Evolutionary conservation across 2,888 invertebrate genomes (phyloP), one percentile per base, ranked within the genome.

Genomic region (Lordiphosa andalusiaca): DNA sequence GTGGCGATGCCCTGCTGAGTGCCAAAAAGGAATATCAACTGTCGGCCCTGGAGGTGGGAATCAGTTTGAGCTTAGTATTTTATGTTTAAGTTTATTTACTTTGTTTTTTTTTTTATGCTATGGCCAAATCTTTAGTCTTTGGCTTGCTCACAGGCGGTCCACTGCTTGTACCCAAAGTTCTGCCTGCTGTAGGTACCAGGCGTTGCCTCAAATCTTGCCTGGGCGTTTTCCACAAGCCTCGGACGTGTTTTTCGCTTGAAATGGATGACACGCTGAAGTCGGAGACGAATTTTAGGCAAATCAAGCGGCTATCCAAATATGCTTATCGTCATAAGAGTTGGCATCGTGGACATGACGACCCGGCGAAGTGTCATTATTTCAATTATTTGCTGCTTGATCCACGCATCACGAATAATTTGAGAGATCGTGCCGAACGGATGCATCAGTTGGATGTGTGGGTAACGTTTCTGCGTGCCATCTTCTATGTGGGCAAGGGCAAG

Each of bases 401-500:
- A 0, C 65, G 82, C 5, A 58, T 84, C 0, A 74, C 67, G 3
- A 68, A 74, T 13, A 53, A 51, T 1, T 40, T 81, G 1, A 48
- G 12, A 3, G 37, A 23, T 0, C 69, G 74, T 0, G 46, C 67
- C 2, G 4, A 6, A 1, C 3, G 12, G 6, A 67, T 77, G 38
- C 85, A 89, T 7, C 84, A 89, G 3, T 88, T 91, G 6, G 90
- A 93, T 9, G 89, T 92, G 0, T 97, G 98, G 93, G 87, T 91
- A 38, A 92, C 91, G 0, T 98, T 98, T 87, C 89, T 98, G 2
- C 91, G 92, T 30, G 92, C 96, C 0, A 94, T 98, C 68, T 99
- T 99, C 89, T 99, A 99, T 88, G 93, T 99, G 13, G 98, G 98
- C 0, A 98, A 98, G 91, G 98, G 98, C 57, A 96, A 95, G 87